These are phyloP conservation scores for Peromyscus eremicus DNA, from an alignment of 2,797 vertebrate species.

Conservation along the genomic window DNA sequence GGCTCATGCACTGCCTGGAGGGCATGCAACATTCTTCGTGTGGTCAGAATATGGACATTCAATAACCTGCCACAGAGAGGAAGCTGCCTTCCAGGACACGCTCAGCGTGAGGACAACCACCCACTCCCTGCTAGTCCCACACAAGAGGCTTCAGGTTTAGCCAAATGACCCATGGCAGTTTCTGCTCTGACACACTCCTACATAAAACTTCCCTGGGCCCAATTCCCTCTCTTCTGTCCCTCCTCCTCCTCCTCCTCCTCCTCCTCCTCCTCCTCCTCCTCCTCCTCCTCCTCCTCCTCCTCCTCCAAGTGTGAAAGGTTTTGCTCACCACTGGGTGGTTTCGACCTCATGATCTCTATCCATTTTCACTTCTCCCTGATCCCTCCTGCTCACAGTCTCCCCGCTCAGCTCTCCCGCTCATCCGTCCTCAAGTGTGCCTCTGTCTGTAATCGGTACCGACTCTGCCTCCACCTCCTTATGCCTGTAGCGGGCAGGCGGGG, in stretches of 20 bases:
- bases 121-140: neutral
- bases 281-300: neutral
- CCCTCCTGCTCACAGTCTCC: neutral
- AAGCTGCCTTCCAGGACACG: neutral
- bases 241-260: neutral
- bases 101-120: neutral
- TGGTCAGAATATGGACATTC: neutral
- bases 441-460: accelerated
- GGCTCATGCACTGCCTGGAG: neutral
- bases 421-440: neutral
- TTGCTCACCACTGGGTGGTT: neutral
- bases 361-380: neutral
- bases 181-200: neutral
- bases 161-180: neutral
- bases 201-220: neutral
- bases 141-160: neutral
- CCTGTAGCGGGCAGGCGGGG: accelerated
- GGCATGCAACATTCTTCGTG: neutral
- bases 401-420: neutral
- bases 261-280: neutral
- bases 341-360: neutral
- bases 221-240: neutral
- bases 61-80: neutral
- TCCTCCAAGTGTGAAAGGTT: neutral
- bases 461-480: accelerated